phyloP scores from a whole-genome alignment of 2,888 invertebrate genomes.

The Aporophyla lueneburgensis region DNA sequence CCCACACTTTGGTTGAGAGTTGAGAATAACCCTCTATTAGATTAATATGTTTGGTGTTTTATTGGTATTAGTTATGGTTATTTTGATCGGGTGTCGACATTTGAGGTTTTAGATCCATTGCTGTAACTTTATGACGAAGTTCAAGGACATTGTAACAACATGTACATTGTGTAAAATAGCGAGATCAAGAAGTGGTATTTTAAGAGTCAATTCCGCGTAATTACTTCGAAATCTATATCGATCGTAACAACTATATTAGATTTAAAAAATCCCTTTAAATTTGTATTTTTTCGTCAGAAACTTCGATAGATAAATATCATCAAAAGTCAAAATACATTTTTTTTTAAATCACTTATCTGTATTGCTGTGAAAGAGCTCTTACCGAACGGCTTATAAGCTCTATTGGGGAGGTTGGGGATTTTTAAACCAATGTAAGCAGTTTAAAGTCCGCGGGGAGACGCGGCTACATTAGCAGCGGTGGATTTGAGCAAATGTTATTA shows the following conservation, averaged over 20 bases:
- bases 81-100: constrained; percentile 24
- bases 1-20: constrained; percentile 53
- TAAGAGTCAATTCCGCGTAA: neutral
- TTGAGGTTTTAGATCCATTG: neutral
- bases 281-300: neutral
- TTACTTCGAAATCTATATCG: neutral
- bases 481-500: constrained; percentile 85
- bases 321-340: constrained; percentile 3
- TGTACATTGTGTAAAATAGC: neutral
- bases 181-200: neutral
- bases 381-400: constrained; percentile 73
- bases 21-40: constrained; percentile 60
- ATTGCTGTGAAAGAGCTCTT: constrained; percentile 70
- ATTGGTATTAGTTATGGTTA: constrained; percentile 59
- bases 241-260: neutral
- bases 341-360: constrained; percentile 53
- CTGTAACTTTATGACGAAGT: neutral
- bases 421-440: constrained; percentile 85
- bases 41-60: constrained; percentile 64
- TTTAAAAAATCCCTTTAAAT: neutral
- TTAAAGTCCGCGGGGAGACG: constrained; percentile 82
- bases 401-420: constrained; percentile 74
- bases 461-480: constrained; percentile 82
- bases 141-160: too few relatives aligned
- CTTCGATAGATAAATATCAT: constrained; percentile 37